phyloP scores from a whole-genome alignment of 2,797 vertebrate genomes.

The Enteromius fasciolatus region DNA sequence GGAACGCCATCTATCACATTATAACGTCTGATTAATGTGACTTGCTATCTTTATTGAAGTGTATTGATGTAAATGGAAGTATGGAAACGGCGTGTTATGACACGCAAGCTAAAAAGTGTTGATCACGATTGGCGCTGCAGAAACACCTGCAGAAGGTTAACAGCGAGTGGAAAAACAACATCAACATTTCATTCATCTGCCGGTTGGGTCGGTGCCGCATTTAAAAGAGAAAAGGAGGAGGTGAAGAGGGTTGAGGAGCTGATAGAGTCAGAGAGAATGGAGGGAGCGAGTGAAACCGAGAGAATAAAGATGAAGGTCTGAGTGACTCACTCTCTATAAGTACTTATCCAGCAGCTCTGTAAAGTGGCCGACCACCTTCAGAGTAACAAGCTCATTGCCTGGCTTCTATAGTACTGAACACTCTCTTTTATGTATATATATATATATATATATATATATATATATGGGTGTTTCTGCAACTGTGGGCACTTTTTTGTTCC shows the following conservation, averaged over 20 bases:
- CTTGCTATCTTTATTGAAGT: constrained; percentile 21
- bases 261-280: constrained; percentile 53
- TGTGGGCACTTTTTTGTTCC: not conserved
- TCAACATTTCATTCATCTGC: constrained; percentile 53
- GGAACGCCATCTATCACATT: constrained; percentile 20
- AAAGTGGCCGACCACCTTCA: constrained; percentile 63
- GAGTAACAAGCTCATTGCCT: constrained; percentile 62
- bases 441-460: not conserved
- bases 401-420: constrained; percentile 53
- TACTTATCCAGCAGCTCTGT: constrained; percentile 58
- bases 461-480: not conserved
- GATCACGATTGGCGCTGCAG: constrained; percentile 37
- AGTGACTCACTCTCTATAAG: constrained; percentile 61
- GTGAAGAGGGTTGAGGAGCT: constrained; percentile 57
- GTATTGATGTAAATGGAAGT: constrained; percentile 30
- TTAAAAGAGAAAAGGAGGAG: constrained; percentile 53
- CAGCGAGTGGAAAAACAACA: constrained; percentile 49
- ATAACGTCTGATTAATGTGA: constrained; percentile 41
- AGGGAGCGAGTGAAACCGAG: constrained; percentile 51
- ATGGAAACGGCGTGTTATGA: constrained; percentile 10
- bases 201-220: constrained; percentile 44
- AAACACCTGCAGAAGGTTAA: constrained; percentile 61
- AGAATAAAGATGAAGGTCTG: constrained; percentile 60
- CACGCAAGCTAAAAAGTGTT: constrained; percentile 15
- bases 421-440: constrained; percentile 27